Evolutionary conservation across 1,140 invertebrate species (phyloP).

Genomic region (Drosophila rufa): DNA sequence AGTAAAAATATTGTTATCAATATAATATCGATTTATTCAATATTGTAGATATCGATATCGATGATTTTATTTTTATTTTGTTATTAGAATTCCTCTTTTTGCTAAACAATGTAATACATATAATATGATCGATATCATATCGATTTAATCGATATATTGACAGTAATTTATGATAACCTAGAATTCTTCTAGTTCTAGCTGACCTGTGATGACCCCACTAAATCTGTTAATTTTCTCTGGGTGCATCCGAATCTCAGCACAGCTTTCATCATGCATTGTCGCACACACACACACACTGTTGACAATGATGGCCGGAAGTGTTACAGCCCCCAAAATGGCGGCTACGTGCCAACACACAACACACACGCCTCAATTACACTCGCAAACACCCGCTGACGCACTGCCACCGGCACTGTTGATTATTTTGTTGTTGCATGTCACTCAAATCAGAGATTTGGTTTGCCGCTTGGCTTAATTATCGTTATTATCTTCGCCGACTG

Average conservation of each 20-base stretch:
- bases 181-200: neutral
- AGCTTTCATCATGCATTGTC: slow-evolving; percentile 52
- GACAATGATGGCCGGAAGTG: slow-evolving; percentile 76
- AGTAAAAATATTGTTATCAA: too few species aligned
- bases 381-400: slow-evolving; percentile 25
- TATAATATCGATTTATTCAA: too few species aligned
- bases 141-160: neutral
- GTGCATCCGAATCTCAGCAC: slow-evolving; percentile 21
- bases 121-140: too few species aligned
- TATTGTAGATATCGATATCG: too few species aligned
- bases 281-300: slow-evolving; percentile 11
- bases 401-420: slow-evolving; percentile 23
- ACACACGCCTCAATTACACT: slow-evolving; percentile 2
- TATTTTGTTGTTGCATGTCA: slow-evolving; percentile 78
- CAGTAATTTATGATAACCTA: too few species aligned
- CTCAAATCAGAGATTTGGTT: slow-evolving; percentile 76
- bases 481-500: slow-evolving; percentile 64
- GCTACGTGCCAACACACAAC: slow-evolving; percentile 3
- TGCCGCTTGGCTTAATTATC: slow-evolving; percentile 80
- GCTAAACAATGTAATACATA: too few species aligned
- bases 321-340: slow-evolving; percentile 67
- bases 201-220: neutral
- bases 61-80: too few species aligned
- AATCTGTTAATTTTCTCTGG: neutral
- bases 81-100: too few species aligned